phyloP scores from a whole-genome alignment of 2,888 invertebrate genomes.

The Drosophila lutescens region DNA sequence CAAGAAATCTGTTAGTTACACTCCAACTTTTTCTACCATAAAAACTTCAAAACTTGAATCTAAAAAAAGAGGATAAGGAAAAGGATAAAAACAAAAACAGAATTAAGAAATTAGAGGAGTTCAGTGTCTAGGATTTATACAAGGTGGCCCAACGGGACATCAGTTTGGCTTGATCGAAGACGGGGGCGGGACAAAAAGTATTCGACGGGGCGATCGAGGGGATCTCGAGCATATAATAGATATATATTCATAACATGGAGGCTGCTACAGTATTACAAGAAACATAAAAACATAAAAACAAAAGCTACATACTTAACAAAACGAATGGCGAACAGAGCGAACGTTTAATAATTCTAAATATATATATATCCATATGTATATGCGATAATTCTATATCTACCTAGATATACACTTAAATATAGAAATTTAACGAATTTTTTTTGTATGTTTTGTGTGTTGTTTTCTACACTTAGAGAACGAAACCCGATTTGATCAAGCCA shows the following conservation, averaged over 20 bases:
- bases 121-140: conserved; percentile 35
- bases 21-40: conserved; percentile 65
- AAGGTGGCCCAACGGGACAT: conserved; percentile 25
- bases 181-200: conserved; percentile 14
- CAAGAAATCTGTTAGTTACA: conserved; percentile 64
- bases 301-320: conserved; percentile 37
- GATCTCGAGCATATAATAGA: conserved; percentile 29
- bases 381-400: conserved; percentile 30
- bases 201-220: conserved; percentile 10
- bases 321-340: conserved; percentile 21
- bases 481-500: conserved; percentile 18
- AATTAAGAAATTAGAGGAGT: conserved; percentile 10
- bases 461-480: conserved; percentile 54
- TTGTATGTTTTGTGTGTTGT: conserved; percentile 52
- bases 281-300: conserved; percentile 33
- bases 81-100: conserved; percentile 12
- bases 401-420: conserved; percentile 34
- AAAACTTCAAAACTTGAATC: conserved; percentile 34
- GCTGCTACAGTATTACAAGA: conserved; percentile 81
- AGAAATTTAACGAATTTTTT: conserved; percentile 44
- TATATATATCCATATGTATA: conserved; percentile 31
- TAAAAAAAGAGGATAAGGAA: conserved; percentile 5
- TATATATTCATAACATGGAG: conserved; percentile 66
- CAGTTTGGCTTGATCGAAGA: conserved; percentile 22
- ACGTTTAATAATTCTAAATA: conserved; percentile 55